Conservation (phyloP, 1,140 invertebrate genomes). For the Himalopsyche phryganea region DNA sequence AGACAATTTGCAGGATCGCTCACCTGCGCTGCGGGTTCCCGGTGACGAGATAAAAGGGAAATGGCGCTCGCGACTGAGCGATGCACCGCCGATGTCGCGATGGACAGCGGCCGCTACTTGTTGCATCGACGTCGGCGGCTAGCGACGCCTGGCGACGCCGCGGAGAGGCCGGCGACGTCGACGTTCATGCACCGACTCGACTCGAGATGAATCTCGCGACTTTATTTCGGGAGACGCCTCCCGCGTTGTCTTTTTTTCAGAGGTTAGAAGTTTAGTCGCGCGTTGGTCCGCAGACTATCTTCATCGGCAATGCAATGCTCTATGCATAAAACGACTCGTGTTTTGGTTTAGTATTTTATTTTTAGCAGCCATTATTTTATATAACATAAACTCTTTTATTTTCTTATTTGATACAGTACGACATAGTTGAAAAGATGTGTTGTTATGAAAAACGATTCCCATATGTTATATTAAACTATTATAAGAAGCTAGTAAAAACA, state of each 20-base stretch:
- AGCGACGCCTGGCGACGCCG: slow-evolving; percentile 38
- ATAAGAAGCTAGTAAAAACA: too few species aligned
- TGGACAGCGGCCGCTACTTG: slow-evolving; percentile 39
- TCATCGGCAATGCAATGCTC: neutral
- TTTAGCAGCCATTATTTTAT: too few species aligned
- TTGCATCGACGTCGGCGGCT: slow-evolving; percentile 38
- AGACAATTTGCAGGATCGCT: slow-evolving; percentile 10
- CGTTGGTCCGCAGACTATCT: slow-evolving; percentile 13
- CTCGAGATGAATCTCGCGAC: slow-evolving; percentile 29
- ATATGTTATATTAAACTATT: too few species aligned
- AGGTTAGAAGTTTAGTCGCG: slow-evolving; percentile 2
- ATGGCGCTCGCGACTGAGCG: slow-evolving; percentile 42
- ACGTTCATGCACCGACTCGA: slow-evolving; percentile 37
- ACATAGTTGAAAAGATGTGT: too few species aligned
- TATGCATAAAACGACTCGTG: neutral
- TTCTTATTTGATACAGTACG: too few species aligned
- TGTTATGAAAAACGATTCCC: too few species aligned
- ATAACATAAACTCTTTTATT: too few species aligned
- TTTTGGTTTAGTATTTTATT: neutral
- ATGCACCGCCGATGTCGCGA: slow-evolving; percentile 31
- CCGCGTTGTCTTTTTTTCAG: slow-evolving; percentile 5
- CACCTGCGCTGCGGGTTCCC: slow-evolving; percentile 11
- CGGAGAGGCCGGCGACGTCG: slow-evolving; percentile 38
- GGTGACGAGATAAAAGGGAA: slow-evolving; percentile 41
- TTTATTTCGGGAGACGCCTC: slow-evolving; percentile 16